Base-by-base conservation (phyloP, 2,113 vertebrate genomes). In the Rhinopomastus cyanomelas region DNA sequence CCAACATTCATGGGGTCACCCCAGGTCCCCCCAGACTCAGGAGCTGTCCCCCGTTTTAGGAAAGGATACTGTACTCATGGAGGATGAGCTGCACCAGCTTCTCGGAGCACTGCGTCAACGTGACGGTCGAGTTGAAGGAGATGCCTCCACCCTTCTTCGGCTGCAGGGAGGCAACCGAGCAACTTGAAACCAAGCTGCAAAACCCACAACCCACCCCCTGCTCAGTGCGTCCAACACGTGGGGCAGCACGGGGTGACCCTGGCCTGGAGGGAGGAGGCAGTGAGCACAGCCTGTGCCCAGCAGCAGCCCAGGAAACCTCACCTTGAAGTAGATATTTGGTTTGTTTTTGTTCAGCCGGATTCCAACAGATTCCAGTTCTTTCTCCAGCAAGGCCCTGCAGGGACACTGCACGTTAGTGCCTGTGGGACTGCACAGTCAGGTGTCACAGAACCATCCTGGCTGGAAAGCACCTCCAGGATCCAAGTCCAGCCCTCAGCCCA, bases 301-400 rank as follows among this genome's bases (percentile, higher is more conserved):
- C 59, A 67, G 71, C 48, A 72, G 67, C 73, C 52, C 64, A 42
- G 22, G 36, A 87, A 82, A 57, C n/a, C 90, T 92, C 96, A 99
- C 99, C 99, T 99, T 99, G 96, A 99, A 99, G 97, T 99, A 99
- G 97, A 99, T 99, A 96, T 99, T 99, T 76, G 99, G 99, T 96
- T 99, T 99, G 29, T 62, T 95, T 61, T 98, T 97, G 97, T 99
- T 99, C 69, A 99, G 98, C 62, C 99, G 97, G 95, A 99, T 99
- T 46, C 99, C 99, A 48, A 99, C 99, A 0, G 99, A 98, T 89
- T 99, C 99, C 97, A 99, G 95, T 84, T 99, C 99, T 88, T 98
- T 99, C 95, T 99, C 99, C 95, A 99, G 96, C 83, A 99, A 97
- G 66, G 87, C 96, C 94, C 99, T 99, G 92, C 30, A n/a, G 57